phyloP scores from a whole-genome alignment of 1,140 invertebrate genomes.

The Mactra quadrangularis region DNA sequence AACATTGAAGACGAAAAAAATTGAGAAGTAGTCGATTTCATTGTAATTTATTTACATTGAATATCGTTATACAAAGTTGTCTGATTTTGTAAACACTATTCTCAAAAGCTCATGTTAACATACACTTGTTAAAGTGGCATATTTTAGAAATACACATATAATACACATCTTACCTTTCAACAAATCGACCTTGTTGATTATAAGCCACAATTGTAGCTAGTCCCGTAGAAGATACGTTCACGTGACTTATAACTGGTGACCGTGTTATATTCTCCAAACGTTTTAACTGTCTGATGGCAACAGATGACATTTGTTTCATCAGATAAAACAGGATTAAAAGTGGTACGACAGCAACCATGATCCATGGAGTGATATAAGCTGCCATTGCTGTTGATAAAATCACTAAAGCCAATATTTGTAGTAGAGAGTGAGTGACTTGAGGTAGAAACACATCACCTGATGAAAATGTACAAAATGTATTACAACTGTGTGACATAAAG shows the following conservation, averaged over 20 bases:
- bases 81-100: too few relatives aligned
- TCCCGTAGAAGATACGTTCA: conserved; percentile 86
- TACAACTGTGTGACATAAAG: too few relatives aligned
- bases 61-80: too few relatives aligned
- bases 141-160: too few relatives aligned
- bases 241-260: conserved; percentile 86
- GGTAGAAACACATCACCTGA: conserved; percentile 53
- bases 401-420: conserved; percentile 17
- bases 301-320: conserved; percentile 34
- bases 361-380: conserved; percentile 31
- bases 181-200: conserved; percentile 83
- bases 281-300: conserved; percentile 83
- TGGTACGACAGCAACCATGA: conserved; percentile 32
- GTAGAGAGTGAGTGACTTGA: conserved; percentile 22
- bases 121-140: too few relatives aligned
- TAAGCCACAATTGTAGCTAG: conserved; percentile 86
- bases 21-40: too few relatives aligned
- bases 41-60: too few relatives aligned
- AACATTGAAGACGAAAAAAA: too few relatives aligned
- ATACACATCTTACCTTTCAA: conserved; percentile 42
- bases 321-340: conserved; percentile 17
- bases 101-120: too few relatives aligned
- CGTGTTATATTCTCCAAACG: conserved; percentile 85
- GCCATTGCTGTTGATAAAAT: conserved; percentile 25
- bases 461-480: not conserved